A percentile compares a stretch with the other conserved stretches of the same genome.
These are phyloP conservation scores for Sebastes cheni DNA, from an alignment of 2,797 vertebrate species.

Conservation along the genomic window DNA sequence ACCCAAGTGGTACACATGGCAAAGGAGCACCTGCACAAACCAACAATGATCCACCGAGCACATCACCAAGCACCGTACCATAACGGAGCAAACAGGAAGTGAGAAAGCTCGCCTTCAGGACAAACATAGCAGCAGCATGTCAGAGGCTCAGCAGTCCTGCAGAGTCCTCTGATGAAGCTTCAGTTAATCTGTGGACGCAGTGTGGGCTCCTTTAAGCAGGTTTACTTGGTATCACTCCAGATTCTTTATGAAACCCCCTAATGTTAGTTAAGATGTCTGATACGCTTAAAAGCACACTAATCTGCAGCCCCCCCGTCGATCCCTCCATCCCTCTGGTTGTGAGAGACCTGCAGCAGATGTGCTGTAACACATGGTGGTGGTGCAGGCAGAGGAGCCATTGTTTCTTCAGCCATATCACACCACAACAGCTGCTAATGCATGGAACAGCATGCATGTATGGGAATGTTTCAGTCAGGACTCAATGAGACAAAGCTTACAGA, in stretches of 20 bases:
- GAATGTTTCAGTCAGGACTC: not conserved
- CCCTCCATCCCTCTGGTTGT: not conserved
- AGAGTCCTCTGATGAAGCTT: slow-evolving; percentile 10
- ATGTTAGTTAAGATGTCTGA: slow-evolving; percentile 53
- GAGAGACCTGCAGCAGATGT: slow-evolving; percentile 11
- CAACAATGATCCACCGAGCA: not conserved
- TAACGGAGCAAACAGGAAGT: not conserved
- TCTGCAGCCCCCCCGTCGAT: slow-evolving; percentile 1
- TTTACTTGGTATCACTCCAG: slow-evolving; percentile 48
- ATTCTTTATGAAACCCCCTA: slow-evolving; percentile 36
- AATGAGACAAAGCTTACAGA: not conserved
- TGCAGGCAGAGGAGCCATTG: not conserved
- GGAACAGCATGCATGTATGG: not conserved
- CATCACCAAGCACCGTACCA: not conserved
- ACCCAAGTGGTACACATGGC: not conserved
- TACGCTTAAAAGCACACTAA: slow-evolving; percentile 40
- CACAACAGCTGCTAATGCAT: not conserved
- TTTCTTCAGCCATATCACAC: not conserved
- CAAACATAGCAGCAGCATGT: not conserved
- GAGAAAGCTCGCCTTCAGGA: not conserved
- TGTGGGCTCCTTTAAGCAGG: slow-evolving; percentile 40
- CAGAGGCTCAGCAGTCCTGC: not conserved
- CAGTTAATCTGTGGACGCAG: slow-evolving; percentile 29
- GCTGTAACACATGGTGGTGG: not conserved
- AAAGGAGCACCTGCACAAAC: not conserved